Conservation (phyloP, 2,888 invertebrate species). For the Drosophila quasianomalipes region DNA sequence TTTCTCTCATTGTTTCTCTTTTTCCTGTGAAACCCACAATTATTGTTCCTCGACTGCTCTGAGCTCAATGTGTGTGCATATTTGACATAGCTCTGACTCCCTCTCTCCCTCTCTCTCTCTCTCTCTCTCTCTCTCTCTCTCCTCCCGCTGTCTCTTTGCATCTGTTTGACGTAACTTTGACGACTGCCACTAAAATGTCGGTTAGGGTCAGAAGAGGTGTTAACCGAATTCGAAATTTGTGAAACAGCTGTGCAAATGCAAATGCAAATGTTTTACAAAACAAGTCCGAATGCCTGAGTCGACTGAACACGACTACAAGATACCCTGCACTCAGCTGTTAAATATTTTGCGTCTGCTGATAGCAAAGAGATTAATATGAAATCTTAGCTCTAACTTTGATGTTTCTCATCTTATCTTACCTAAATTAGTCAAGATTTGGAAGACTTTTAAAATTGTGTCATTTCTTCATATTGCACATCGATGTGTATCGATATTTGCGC, state of each 20-base stretch:
- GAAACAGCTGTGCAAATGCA: constrained; percentile 56
- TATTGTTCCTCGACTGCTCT: constrained; percentile 23
- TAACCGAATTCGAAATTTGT: constrained; percentile 37
- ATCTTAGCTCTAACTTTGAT: not conserved
- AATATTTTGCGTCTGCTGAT: not conserved
- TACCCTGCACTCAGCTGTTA: not conserved
- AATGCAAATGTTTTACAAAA: constrained; percentile 3
- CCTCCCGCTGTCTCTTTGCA: not conserved
- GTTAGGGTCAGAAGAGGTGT: constrained; percentile 44
- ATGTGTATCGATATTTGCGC: not conserved
- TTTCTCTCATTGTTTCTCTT: constrained; percentile 43
- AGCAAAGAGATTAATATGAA: not conserved
- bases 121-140: too few species aligned
- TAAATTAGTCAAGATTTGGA: not conserved
- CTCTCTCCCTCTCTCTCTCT: not conserved
- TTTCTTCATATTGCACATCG: not conserved
- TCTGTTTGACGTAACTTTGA: constrained; percentile 21
- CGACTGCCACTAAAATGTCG: constrained; percentile 8
- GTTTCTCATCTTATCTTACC: not conserved
- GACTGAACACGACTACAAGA: not conserved
- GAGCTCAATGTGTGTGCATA: constrained; percentile 35
- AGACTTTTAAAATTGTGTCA: not conserved
- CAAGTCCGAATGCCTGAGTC: not conserved
- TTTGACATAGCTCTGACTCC: not conserved
- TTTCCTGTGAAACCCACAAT: constrained; percentile 34